Conservation (phyloP, 2,113 vertebrate genomes). For the Pogonocichla stellata region DNA sequence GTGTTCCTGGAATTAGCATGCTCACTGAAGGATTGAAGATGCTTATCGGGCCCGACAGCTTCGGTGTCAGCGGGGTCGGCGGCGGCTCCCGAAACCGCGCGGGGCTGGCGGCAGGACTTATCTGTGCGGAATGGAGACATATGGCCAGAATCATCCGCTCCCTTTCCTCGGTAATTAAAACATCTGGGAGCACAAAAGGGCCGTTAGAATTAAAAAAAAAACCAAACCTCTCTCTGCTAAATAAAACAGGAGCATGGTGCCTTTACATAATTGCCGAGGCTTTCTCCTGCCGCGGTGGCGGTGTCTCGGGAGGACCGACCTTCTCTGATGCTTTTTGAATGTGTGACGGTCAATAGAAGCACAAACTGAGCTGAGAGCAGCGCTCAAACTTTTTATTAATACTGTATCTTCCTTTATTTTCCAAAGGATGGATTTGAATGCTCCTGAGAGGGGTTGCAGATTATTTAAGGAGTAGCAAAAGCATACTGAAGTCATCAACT, state of each 20-base stretch:
- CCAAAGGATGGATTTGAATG: background rate
- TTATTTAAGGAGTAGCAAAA: conserved; percentile 44
- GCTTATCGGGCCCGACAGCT: conserved; percentile 91
- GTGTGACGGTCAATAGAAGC: conserved; percentile 12
- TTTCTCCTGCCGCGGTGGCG: background rate
- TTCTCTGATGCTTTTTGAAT: conserved; percentile 45
- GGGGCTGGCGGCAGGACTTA: conserved; percentile 77
- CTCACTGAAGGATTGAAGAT: conserved; percentile 92
- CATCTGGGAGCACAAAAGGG: conserved; percentile 86
- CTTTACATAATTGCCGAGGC: conserved; percentile 37
- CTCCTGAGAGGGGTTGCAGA: background rate
- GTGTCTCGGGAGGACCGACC: conserved; percentile 27
- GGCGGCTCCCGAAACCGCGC: conserved; percentile 72
- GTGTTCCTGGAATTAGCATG: conserved; percentile 87
- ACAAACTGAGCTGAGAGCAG: background rate
- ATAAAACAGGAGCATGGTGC: conserved; percentile 47
- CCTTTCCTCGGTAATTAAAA: conserved; percentile 95
- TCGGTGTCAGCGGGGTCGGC: conserved; percentile 79
- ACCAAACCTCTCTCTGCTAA: background rate
- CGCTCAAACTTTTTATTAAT: background rate
- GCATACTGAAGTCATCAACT: conserved; percentile 47
- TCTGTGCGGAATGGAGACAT: conserved; percentile 87
- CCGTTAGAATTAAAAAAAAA: conserved; percentile 35
- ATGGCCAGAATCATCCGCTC: conserved; percentile 92
- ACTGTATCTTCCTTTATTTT: conserved; percentile 15